Conservation (phyloP, 1,140 invertebrate genomes). For the Arctopsyche grandis region DNA sequence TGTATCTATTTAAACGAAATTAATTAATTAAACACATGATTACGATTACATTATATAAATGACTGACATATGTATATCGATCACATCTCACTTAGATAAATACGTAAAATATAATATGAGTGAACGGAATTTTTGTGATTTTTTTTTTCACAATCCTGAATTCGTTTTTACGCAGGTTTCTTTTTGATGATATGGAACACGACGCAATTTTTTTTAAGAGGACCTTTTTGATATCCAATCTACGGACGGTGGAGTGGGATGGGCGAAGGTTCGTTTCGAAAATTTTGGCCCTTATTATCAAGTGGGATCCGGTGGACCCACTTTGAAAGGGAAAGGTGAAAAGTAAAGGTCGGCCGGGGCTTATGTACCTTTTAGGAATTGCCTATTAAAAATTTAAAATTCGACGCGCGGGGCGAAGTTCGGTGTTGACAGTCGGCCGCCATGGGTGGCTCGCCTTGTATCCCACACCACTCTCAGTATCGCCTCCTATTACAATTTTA, state of each 20-base stretch:
- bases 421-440: slow-evolving; percentile 49
- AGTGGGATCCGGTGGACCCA: slow-evolving; percentile 32
- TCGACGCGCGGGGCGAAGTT: slow-evolving; percentile 47
- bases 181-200: slow-evolving; percentile 8
- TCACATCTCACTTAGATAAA: too few species aligned
- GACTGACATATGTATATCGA: too few species aligned
- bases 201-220: neutral
- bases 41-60: too few species aligned
- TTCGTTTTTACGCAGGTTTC: slow-evolving; percentile 7
- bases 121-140: too few species aligned
- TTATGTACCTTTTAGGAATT: slow-evolving; percentile 53
- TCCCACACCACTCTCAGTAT: slow-evolving; percentile 11
- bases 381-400: slow-evolving; percentile 55
- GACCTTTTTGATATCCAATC: slow-evolving; percentile 41
- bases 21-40: too few species aligned
- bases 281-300: slow-evolving; percentile 34
- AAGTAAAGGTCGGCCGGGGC: slow-evolving; percentile 32
- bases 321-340: slow-evolving; percentile 49
- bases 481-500: slow-evolving; percentile 44
- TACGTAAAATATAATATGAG: too few species aligned
- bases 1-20: too few species aligned
- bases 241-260: neutral
- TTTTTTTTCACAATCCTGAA: neutral
- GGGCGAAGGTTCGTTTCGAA: slow-evolving; percentile 12
- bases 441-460: slow-evolving; percentile 38